phyloP scores from a whole-genome alignment of 2,888 invertebrate genomes.

The Carcina quercana region DNA sequence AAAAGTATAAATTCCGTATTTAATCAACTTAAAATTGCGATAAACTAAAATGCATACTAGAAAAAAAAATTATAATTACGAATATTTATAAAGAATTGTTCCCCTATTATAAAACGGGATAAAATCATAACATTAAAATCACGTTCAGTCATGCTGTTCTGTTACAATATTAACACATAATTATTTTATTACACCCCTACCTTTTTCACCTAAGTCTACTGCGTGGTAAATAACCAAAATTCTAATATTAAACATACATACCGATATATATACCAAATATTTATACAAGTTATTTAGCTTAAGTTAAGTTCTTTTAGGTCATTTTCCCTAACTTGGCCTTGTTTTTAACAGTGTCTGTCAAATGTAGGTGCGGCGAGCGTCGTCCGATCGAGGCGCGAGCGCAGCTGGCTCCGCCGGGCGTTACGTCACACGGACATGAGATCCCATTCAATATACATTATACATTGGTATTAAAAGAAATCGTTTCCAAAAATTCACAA shows the following conservation, averaged over 20 bases:
- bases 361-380: slow-evolving; percentile 34
- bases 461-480: slow-evolving; percentile 51
- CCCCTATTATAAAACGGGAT: slow-evolving; percentile 57
- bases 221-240: slow-evolving; percentile 73
- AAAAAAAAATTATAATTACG: slow-evolving; percentile 71
- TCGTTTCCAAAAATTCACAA: slow-evolving; percentile 47
- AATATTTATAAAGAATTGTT: slow-evolving; percentile 68
- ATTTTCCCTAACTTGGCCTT: slow-evolving; percentile 69
- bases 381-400: neutral
- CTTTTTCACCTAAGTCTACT: slow-evolving; percentile 71
- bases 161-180: slow-evolving; percentile 70
- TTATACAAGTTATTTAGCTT: slow-evolving; percentile 74
- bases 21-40: slow-evolving; percentile 67
- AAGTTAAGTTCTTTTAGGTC: slow-evolving; percentile 72
- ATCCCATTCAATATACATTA: slow-evolving; percentile 13
- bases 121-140: slow-evolving; percentile 61
- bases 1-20: slow-evolving; percentile 61
- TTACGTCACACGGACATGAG: too few species aligned
- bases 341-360: slow-evolving; percentile 66
- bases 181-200: slow-evolving; percentile 69
- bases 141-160: slow-evolving; percentile 70
- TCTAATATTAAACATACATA: slow-evolving; percentile 75
- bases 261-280: slow-evolving; percentile 73
- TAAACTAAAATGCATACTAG: slow-evolving; percentile 70
- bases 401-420: neutral